These are phyloP conservation scores for Orius laevigatus DNA, from an alignment of 1,140 invertebrate species.

Conservation along the genomic window DNA sequence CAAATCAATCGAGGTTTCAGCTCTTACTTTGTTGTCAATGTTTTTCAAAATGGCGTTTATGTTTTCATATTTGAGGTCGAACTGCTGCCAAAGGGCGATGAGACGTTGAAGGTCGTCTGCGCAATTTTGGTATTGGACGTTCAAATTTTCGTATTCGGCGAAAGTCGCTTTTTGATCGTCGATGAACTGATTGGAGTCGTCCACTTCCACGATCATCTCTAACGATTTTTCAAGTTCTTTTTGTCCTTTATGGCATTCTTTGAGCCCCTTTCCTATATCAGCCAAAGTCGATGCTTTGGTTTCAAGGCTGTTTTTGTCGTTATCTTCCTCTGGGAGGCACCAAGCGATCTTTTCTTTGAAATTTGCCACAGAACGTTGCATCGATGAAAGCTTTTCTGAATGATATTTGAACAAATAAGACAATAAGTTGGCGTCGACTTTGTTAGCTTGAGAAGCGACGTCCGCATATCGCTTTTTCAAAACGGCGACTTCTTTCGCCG, in stretches of 20 bases:
- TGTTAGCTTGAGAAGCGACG: conserved; percentile 53
- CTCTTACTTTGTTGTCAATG: conserved; percentile 55
- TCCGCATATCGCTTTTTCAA: conserved; percentile 61
- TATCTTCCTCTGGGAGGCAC: conserved; percentile 73
- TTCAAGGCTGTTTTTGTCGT: conserved; percentile 83
- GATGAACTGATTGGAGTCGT: conserved; percentile 39
- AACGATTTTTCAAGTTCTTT: conserved; percentile 48
- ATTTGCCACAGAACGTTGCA: conserved; percentile 59
- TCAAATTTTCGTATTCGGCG: conserved; percentile 49
- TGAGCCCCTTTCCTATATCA: conserved; percentile 55
- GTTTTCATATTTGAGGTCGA: conserved; percentile 48
- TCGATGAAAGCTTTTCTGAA: conserved; percentile 62
- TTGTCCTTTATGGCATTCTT: conserved; percentile 46
- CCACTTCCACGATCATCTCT: conserved; percentile 43
- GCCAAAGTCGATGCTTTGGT: conserved; percentile 68
- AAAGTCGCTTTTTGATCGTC: conserved; percentile 50
- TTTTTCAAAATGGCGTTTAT: conserved; percentile 73
- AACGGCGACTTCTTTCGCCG: conserved; percentile 61
- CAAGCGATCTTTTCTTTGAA: conserved; percentile 80
- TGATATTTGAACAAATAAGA: conserved; percentile 76
- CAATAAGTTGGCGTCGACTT: conserved; percentile 62
- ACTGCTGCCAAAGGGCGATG: conserved; percentile 61
- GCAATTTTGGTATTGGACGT: conserved; percentile 46
- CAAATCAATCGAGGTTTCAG: conserved; percentile 48
- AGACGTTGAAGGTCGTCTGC: conserved; percentile 51